Evolutionary conservation across 2,113 vertebrate genomes (phyloP).

Genomic region (Cepphus grylle): DNA sequence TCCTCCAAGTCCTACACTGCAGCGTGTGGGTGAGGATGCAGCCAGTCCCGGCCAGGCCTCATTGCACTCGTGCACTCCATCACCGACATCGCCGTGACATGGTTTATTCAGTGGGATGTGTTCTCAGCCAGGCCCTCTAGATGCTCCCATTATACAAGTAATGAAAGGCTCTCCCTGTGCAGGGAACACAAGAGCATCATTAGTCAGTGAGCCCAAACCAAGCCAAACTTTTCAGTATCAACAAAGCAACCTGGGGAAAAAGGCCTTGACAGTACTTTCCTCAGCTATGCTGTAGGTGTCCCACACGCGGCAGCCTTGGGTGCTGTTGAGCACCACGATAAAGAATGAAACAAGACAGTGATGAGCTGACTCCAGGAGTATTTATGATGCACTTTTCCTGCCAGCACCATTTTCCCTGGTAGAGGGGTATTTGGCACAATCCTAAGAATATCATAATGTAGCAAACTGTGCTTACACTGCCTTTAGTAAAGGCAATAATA

Average conservation of each 20-base stretch:
- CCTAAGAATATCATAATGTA: background rate
- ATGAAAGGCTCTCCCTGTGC: background rate
- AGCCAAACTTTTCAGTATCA: background rate
- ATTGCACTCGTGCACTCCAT: background rate
- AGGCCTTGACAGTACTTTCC: background rate
- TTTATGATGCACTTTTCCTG: background rate
- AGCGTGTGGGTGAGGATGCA: background rate
- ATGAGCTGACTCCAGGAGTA: background rate
- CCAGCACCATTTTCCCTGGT: background rate
- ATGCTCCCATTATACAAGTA: background rate
- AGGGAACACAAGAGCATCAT: background rate
- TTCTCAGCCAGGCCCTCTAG: background rate
- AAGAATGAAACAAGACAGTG: background rate
- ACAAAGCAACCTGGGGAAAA: background rate
- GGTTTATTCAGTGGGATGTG: background rate
- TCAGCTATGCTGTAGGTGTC: background rate
- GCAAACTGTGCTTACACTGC: background rate
- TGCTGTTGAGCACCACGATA: background rate
- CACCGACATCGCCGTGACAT: fast-evolving
- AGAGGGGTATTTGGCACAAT: background rate
- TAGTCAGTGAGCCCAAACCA: background rate
- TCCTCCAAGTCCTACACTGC: background rate
- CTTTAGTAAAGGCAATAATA: background rate
- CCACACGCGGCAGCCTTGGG: background rate
- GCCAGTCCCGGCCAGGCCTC: background rate